A percentile compares a stretch with the other conserved stretches of the same genome.
Evolutionary conservation across 92 coral and sea anemone genomes (phyloP).

Genomic region (Umimayanthus kanabou): DNA sequence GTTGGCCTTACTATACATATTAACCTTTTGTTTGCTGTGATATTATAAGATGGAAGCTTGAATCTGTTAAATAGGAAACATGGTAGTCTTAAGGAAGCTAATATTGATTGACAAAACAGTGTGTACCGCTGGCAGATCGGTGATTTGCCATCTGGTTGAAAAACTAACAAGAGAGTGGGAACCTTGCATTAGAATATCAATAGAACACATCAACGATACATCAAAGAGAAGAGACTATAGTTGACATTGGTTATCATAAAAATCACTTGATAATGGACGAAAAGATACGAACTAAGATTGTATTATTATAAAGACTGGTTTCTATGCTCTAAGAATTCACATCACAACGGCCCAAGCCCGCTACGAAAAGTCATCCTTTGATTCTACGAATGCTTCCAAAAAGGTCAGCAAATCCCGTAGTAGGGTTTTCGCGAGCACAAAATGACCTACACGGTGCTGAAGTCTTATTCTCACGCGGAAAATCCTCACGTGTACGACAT

Average conservation of each 20-base stretch:
- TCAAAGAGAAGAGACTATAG: neutral
- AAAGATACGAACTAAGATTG: neutral
- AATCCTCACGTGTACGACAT: neutral
- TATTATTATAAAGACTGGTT: neutral
- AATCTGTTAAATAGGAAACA: neutral
- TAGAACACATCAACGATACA: constrained; percentile 2
- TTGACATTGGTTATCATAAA: constrained; percentile 14
- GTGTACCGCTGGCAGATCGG: neutral
- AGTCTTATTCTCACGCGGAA: neutral
- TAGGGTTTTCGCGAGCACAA: neutral
- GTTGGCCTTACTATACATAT: neutral
- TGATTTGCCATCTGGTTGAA: neutral
- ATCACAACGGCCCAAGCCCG: neutral
- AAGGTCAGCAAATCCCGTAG: neutral
- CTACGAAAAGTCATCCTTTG: neutral
- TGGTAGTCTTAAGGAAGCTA: neutral
- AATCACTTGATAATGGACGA: neutral
- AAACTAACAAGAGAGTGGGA: constrained; percentile 3
- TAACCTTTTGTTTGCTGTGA: too few species aligned
- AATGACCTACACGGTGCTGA: neutral
- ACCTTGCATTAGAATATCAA: constrained; percentile 14
- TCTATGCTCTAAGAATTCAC: neutral
- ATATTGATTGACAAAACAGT: neutral
- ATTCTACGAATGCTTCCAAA: neutral
- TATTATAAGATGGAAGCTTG: neutral